Conservation (phyloP, 2,797 vertebrate genomes). For the Diceros bicornis region DNA sequence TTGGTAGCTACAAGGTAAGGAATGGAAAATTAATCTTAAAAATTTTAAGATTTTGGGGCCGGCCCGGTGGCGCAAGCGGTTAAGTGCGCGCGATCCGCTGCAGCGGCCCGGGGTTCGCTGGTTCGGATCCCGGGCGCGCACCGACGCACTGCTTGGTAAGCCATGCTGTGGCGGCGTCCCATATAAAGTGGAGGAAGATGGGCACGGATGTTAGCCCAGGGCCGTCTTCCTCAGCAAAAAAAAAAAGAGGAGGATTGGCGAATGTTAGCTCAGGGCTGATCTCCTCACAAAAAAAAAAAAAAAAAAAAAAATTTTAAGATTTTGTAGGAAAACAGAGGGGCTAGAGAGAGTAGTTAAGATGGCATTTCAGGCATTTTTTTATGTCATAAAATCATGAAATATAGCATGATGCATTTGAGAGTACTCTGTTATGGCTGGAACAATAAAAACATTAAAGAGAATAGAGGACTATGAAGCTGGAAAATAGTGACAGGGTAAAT, state of each 20-base stretch:
- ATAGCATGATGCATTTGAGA: neutral
- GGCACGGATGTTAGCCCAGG: no score
- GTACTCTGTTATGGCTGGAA: neutral
- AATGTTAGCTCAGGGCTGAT: no score
- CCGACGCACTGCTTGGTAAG: no score
- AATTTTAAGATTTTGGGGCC: neutral
- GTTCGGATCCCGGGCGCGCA: no score
- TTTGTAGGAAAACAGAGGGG: neutral
- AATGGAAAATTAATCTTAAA: neutral
- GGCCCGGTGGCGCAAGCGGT: no score
- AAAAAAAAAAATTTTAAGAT: neutral
- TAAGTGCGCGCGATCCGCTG: no score
- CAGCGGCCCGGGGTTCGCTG: no score
- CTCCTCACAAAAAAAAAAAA: no score
- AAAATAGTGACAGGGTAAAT: neutral
- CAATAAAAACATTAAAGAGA: neutral
- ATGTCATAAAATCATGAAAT: neutral
- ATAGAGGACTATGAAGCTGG: neutral
- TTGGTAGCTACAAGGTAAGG: neutral
- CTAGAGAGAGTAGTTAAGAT: neutral
- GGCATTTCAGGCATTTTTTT: neutral
- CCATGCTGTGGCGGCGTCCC: no score
- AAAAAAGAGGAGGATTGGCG: no score
- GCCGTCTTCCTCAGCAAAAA: no score
- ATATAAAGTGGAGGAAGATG: no score